Base-by-base conservation (phyloP, 2,888 invertebrate species). In the Drosophila silvestris region DNA sequence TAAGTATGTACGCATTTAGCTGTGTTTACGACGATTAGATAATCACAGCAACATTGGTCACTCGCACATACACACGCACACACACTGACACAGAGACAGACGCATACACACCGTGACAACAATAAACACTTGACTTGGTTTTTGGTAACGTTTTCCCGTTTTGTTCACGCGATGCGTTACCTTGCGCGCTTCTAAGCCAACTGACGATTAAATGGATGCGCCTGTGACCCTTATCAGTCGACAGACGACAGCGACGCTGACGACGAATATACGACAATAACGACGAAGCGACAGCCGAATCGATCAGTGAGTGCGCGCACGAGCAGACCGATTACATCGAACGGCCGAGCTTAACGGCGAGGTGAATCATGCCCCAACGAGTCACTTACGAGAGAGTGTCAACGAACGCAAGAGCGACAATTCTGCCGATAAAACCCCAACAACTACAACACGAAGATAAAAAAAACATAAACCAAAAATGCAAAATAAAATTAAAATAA, bases 281-380 rank as follows among this genome's bases (percentile, higher is more conserved):
- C 70, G 12, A 35, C 62, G 59, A 52, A 30, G 32, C 57, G 47
- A 52, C 57, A 19, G 64, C 50, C 65, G 71, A 83, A 81, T 84
- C 85, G 89, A 90, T 86, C 90, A 83, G 64, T 81, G 81, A 83
- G 70, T 83, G 81, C 81, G 90, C 85, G 83, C 90, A 90, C 85
- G 89, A 88, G 90, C 83, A 90, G 64, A 71, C 54, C 90, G 85
- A 85, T 85, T 85, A 88, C 78, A 78, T 57, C 26, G 51, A 30
- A 10, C 26, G 28, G 30, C n/a, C 47, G 26, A 72, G 87, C 87
- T 84, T 84, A 86, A 82, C 73, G 74, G 80, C 82, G 90, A 84
- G 69, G 80, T 85, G 85, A 85, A 82, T 85, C 85, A 85, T 63
- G 70, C 80, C 70, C 66, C 57, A 72, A 74, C 82, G 70, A 84